phyloP scores from a whole-genome alignment of 2,113 vertebrate species.

The Spizaetus ornatus region DNA sequence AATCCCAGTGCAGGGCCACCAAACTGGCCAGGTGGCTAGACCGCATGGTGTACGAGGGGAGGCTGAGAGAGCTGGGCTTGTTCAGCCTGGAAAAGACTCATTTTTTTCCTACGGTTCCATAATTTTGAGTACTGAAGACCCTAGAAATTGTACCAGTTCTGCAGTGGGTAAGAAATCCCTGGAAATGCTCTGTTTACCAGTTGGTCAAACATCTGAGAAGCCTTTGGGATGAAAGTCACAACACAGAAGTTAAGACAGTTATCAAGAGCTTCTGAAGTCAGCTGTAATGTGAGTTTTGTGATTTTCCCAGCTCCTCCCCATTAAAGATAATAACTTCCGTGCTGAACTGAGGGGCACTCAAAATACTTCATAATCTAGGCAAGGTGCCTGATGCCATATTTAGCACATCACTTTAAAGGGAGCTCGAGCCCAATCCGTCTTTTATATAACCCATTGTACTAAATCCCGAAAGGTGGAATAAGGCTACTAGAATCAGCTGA shows the following conservation, averaged over 20 bases:
- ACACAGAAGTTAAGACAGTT: not conserved
- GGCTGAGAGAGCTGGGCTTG: not conserved
- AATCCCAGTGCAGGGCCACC: not conserved
- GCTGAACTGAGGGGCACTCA: constrained; percentile 35
- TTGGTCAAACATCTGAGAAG: not conserved
- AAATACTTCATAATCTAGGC: constrained; percentile 39
- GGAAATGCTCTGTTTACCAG: not conserved
- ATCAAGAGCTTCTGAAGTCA: not conserved
- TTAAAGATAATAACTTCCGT: constrained; percentile 35
- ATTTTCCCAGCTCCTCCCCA: not conserved
- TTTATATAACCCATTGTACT: constrained; percentile 50
- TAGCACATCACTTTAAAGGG: constrained; percentile 15
- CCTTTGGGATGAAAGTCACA: not conserved
- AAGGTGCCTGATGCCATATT: constrained; percentile 33
- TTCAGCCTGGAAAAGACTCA: not conserved
- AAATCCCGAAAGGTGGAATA: constrained; percentile 53
- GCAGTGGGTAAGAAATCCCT: not conserved
- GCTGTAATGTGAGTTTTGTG: not conserved
- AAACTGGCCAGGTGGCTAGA: not conserved
- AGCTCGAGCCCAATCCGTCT: constrained; percentile 27
- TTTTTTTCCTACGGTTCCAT: not conserved
- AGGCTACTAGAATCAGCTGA: constrained; percentile 69
- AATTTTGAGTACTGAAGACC: not conserved
- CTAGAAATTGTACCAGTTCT: not conserved
- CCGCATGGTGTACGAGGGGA: fast-evolving